Evolutionary conservation across 1,140 invertebrate genomes (phyloP).

Genomic region (Schlechtendalia chinensis): DNA sequence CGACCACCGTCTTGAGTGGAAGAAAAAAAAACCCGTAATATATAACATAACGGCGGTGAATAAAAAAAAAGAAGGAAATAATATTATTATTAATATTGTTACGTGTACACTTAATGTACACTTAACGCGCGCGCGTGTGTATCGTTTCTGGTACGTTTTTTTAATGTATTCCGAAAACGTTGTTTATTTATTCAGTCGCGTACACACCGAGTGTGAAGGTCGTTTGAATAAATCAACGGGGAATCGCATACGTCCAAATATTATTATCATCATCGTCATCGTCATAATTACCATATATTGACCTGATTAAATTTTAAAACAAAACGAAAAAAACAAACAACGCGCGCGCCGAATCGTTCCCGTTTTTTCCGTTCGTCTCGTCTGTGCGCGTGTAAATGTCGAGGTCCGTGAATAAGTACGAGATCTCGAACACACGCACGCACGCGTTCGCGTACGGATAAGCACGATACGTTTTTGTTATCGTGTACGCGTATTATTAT

Average conservation of each 20-base stretch:
- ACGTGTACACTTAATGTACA: background rate
- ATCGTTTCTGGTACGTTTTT: slow-evolving; percentile 4
- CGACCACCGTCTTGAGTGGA: no score
- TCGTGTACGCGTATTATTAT: no score
- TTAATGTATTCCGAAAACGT: slow-evolving; percentile 37
- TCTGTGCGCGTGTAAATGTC: no score
- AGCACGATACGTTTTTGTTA: no score
- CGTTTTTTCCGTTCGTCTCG: no score
- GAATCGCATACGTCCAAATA: slow-evolving; percentile 28
- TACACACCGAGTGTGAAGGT: slow-evolving; percentile 38
- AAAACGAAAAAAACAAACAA: background rate
- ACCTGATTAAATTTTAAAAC: background rate
- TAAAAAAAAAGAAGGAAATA: background rate
- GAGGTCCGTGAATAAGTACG: no score
- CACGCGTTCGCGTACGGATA: no score
- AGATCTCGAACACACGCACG: no score
- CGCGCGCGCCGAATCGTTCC: no score
- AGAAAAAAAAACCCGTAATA: background rate
- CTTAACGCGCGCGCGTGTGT: no score
- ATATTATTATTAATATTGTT: background rate
- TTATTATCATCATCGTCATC: slow-evolving; percentile 26
- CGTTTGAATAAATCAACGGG: slow-evolving; percentile 39
- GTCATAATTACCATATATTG: slow-evolving; percentile 17
- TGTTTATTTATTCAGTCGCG: slow-evolving; percentile 38
- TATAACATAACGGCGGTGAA: background rate